Base-by-base conservation (phyloP, 2,797 vertebrate species). In the Hydrocynus forskahlii region DNA sequence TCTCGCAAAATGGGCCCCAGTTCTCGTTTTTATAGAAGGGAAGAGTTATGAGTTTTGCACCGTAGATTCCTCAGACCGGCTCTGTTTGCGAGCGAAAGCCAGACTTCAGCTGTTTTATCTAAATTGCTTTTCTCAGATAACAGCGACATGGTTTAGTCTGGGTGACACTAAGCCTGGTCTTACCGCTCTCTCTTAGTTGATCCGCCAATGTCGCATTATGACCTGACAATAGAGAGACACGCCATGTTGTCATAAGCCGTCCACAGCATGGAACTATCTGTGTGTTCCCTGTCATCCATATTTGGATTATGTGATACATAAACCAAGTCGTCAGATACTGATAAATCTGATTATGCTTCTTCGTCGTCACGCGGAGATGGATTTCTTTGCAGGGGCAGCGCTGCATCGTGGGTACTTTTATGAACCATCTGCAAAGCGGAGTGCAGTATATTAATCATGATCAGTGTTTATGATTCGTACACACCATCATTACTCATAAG, bases 1-100 rank as follows among this genome's bases (percentile, higher is more conserved):
- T 90, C 87, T 88, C 67, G 81, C 75, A 79, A 89, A 93, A 91
- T 84, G 82, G 83, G 80, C 88, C 83, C 84, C 88, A 52, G 82
- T 82, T 88, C 83, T 86, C 79, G 76, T 86, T 83, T 91, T 83
- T 74, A 77, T 76, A 38, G 70, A 78, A 21, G 8, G 57, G 38
- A n/a, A 71, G 71, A 67, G 67, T 84, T 85, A 83, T 62, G 48
- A 84, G 81, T 83, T 80, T 85, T 83, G 87, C 69, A n/a, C 23
- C 62, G 50, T 52, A 38, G 68, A 85, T 71, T 79, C 40, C n/a
- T 69, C 73, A 60, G 16, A 45, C 71, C 48, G 66, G 66, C 40
- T 62, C 75, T 80, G 73, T 78, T 74, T 52, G 71, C 74, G 81
- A 67, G 83, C 72, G 75, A 80, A 81, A 81, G 48, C 57, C 64